phyloP scores from a whole-genome alignment of 2,797 vertebrate genomes.

The Argya squamiceps region DNA sequence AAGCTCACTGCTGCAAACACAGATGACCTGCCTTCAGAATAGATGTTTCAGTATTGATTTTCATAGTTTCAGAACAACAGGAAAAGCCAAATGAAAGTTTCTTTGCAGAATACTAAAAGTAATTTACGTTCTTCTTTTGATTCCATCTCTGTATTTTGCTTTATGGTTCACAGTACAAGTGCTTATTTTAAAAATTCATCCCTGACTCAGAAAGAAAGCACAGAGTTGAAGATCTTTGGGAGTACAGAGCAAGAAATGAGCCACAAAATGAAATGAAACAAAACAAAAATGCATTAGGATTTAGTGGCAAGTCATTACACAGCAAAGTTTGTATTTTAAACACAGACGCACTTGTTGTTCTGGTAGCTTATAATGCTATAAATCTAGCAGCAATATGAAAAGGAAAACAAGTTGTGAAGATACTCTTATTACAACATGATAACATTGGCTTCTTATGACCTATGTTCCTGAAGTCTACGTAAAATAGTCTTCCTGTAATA shows the following conservation, averaged over 20 bases:
- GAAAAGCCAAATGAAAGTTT: constrained; percentile 79
- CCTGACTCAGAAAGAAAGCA: constrained; percentile 52
- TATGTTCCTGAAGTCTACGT: not conserved
- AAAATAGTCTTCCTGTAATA: not conserved
- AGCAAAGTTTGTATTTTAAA: constrained; percentile 41
- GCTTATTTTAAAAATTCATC: constrained; percentile 77
- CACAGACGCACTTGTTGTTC: not conserved
- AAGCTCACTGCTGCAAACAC: constrained; percentile 74
- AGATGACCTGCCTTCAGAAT: constrained; percentile 74
- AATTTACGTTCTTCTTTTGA: constrained; percentile 78
- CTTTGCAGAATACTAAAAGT: constrained; percentile 76
- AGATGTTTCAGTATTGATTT: constrained; percentile 79
- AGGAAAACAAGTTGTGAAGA: not conserved
- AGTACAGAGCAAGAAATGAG: constrained; percentile 51
- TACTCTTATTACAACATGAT: not conserved
- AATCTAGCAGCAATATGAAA: constrained; percentile 1
- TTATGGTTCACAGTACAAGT: constrained; percentile 78
- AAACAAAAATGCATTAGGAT: constrained; percentile 43
- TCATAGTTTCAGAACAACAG: constrained; percentile 77
- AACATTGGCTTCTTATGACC: not conserved
- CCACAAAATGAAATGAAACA: constrained; percentile 65
- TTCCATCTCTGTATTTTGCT: constrained; percentile 76
- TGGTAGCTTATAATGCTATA: not conserved
- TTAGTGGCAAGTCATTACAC: constrained; percentile 37
- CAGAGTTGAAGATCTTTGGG: constrained; percentile 24